Conservation (phyloP, 2,888 invertebrate genomes). For the Toxonevra muliebris region DNA sequence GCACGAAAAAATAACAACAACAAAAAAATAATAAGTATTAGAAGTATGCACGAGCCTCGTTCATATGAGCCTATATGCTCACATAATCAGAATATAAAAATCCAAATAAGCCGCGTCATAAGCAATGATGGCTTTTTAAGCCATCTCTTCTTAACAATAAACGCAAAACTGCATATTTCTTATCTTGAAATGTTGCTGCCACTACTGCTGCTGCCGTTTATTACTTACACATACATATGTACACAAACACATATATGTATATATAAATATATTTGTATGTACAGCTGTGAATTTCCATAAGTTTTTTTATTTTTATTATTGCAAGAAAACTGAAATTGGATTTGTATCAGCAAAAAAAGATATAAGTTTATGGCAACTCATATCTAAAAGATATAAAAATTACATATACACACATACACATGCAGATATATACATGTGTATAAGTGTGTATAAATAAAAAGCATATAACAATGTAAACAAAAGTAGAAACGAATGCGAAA, state of each 20-base stretch:
- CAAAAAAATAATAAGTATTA: too few species aligned
- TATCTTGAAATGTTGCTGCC: slow-evolving; percentile 42
- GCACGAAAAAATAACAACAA: too few species aligned
- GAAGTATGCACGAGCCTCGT: too few species aligned
- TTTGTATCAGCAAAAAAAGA: slow-evolving; percentile 47
- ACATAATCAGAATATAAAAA: slow-evolving; percentile 53
- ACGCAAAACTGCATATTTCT: slow-evolving; percentile 36
- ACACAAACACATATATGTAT: not conserved
- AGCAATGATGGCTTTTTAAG: slow-evolving; percentile 31
- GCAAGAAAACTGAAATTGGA: slow-evolving; percentile 51
- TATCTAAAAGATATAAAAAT: slow-evolving; percentile 55
- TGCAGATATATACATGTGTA: slow-evolving; percentile 8
- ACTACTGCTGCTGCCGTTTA: slow-evolving; percentile 39
- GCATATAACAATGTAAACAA: not conserved
- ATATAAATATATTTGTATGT: not conserved
- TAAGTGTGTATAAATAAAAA: not conserved
- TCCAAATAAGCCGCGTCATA: slow-evolving; percentile 58
- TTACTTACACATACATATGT: not conserved
- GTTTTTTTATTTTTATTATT: slow-evolving; percentile 16
- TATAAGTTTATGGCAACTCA: slow-evolving; percentile 56
- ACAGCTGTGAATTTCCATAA: slow-evolving; percentile 16
- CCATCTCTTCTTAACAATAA: slow-evolving; percentile 5
- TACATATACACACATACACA: not conserved
- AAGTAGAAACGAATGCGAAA: slow-evolving; percentile 2
- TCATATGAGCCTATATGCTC: too few species aligned